phyloP scores from a whole-genome alignment of 2,797 vertebrate genomes.

The Centroberyx gerrardi region DNA sequence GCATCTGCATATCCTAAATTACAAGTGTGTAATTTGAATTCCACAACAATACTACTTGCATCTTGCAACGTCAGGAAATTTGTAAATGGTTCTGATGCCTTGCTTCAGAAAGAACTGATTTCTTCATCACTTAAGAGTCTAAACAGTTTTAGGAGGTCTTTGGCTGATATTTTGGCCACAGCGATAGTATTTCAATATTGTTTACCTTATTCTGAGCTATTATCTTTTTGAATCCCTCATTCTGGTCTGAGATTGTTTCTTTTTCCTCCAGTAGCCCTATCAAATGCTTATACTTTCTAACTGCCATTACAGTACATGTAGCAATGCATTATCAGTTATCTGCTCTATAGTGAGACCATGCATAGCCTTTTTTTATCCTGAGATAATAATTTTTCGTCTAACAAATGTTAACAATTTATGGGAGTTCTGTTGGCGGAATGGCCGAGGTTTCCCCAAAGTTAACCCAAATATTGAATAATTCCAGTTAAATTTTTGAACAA shows the following conservation, averaged over 20 bases:
- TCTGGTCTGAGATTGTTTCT: not conserved
- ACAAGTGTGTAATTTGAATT: too few species aligned
- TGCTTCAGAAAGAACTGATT: not conserved
- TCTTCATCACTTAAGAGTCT: not conserved
- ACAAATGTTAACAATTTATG: not conserved
- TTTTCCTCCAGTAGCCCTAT: not conserved
- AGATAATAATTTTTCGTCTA: not conserved
- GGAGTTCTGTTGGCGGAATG: not conserved
- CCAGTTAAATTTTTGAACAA: slow-evolving; percentile 2
- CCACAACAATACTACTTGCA: too few species aligned
- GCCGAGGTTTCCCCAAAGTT: not conserved
- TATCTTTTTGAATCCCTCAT: not conserved
- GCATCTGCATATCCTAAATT: too few species aligned
- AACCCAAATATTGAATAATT: not conserved
- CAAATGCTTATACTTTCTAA: slow-evolving; percentile 6
- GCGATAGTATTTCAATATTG: not conserved
- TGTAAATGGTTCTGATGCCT: not conserved
- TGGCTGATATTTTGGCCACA: slow-evolving; percentile 13
- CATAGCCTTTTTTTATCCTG: not conserved
- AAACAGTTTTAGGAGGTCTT: not conserved
- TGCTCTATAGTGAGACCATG: not conserved
- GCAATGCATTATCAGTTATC: not conserved
- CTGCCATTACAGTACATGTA: not conserved
- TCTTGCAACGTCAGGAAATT: too few species aligned
- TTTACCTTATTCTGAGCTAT: not conserved